Base-by-base conservation (phyloP, 2,113 vertebrate species). In the Saccopteryx bilineata region DNA sequence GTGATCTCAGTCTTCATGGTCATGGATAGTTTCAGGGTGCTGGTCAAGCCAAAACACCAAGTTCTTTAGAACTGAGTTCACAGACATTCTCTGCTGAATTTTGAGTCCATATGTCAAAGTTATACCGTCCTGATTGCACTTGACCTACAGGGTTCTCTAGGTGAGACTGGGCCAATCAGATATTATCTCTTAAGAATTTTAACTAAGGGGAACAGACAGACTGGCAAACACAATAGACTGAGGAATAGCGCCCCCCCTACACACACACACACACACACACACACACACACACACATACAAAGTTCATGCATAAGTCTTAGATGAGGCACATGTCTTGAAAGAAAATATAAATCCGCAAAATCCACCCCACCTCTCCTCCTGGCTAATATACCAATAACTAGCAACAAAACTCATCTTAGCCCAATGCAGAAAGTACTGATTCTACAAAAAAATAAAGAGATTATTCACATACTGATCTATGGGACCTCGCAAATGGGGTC, bases 101-200 rank as follows among this genome's bases (percentile, higher is more conserved):
- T 52, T 71, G 23, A 63, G 31, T 12, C 26, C 91, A 31, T 1
- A 1, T 56, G n/a, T 48, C 50, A 72, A 66, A 48, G n/a, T 79
- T 46, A 72, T 75, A 14, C 18, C 28, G 80, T 94, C 18, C 46
- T 75, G 46, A 75, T 88, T 7, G 78, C 8, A 75, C 3, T 2
- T 63, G 9, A 93, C 12, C 21, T 87, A 95, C 6, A 85, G 21
- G 11, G 21, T 15, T 95, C 12, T 61, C 5, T 48, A 72, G 82
- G n/a, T 68, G 72, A 28, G 48, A 3, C 24, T 72, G 63, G 3
- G 14, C 28, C 76, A 71, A 84, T 21, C 5, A 63, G 46, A 75
- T 54, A 33, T 52, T 66, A 63, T 60, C 60, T 84, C 33, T 61
- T 24, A 46, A 93, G 78, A 93, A 72, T 72, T 78, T 91, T 69